Base-by-base conservation (phyloP, 2,113 vertebrate genomes). In the Tragelaphus strepsiceros region DNA sequence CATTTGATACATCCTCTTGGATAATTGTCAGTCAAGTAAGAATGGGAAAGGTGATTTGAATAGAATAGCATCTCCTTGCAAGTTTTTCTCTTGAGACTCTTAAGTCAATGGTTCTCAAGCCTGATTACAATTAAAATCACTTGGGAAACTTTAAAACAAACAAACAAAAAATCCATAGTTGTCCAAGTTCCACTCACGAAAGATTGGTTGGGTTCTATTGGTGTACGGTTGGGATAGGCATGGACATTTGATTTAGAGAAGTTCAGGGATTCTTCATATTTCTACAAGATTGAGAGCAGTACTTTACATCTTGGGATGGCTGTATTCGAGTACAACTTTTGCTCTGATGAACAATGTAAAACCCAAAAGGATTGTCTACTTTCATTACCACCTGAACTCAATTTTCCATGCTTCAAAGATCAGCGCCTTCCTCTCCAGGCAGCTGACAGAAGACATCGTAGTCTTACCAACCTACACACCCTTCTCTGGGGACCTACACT, bases 171-270 rank as follows among this genome's bases (percentile, higher is more conserved):
- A 35, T 32, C 56, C 7, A 2, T 7, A 53, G 39, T 56, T 22
- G 51, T 12, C 11, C 46, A 90, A 83, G 46, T 46, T 67, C 19
- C 11, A 49, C 19, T 59, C 30, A 16, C 5, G 4, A 43, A 71
- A 9, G 32, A 4, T 30, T 21, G 14, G 3, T 67, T 21, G 14
- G 51, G 12, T 74, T 86, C 81, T 43, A 0, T 15, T 58, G 21
- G 2, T 35, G 14, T 56, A 30, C 13, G 3, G 1, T 28, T 10
- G 9, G 12, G 3, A 7, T 39, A 5, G 19, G 12, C 7, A 15
- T 5, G 10, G 5, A 15, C 10, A 6, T 74, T 49, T 17, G 58
- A 51, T 39, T 54, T 74, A 24, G 35, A 90, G 71, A 53, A 16
- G 7, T 26, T 59, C 11, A 2, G 7, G 16, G 7, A 22, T 64